These are phyloP conservation scores for Nerophis ophidion DNA, from an alignment of 2,113 vertebrate species.

Conservation along the genomic window DNA sequence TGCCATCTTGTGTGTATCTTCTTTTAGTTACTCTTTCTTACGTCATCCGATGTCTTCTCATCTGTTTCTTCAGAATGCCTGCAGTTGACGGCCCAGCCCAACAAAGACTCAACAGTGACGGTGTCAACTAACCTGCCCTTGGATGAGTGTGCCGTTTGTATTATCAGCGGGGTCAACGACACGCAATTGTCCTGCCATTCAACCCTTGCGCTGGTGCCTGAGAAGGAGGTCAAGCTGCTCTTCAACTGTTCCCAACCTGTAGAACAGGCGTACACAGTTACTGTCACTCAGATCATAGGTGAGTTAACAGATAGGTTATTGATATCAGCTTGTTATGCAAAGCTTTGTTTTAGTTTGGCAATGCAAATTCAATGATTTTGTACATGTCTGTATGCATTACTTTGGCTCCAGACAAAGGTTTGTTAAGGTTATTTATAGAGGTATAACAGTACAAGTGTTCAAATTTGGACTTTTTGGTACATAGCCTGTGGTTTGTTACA, in stretches of 20 bases:
- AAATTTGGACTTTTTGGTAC: too few species aligned
- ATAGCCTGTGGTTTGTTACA: too few species aligned
- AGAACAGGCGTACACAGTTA: slow-evolving; percentile 60
- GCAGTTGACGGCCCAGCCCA: slow-evolving; percentile 39
- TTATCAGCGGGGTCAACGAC: background rate
- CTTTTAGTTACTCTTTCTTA: slow-evolving; percentile 1
- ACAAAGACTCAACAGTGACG: slow-evolving; percentile 40
- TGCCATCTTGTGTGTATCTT: background rate
- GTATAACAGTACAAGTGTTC: too few species aligned
- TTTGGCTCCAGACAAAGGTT: background rate
- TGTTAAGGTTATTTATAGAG: background rate
- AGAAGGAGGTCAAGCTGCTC: slow-evolving; percentile 50
- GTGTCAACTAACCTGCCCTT: slow-evolving; percentile 32
- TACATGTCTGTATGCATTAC: background rate
- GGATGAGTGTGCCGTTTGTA: slow-evolving; percentile 53
- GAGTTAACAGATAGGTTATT: slow-evolving; percentile 21
- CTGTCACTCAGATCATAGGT: slow-evolving; percentile 74
- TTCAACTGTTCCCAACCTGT: slow-evolving; percentile 70
- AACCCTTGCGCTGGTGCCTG: slow-evolving; percentile 59
- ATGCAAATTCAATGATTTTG: background rate
- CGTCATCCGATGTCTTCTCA: background rate
- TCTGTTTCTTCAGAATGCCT: slow-evolving; percentile 55
- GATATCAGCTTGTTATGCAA: background rate
- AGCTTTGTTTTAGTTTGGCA: background rate
- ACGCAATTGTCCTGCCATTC: slow-evolving; percentile 20